These are phyloP conservation scores for Cyprinella venusta DNA, from an alignment of 2,797 vertebrate species.

Conservation along the genomic window DNA sequence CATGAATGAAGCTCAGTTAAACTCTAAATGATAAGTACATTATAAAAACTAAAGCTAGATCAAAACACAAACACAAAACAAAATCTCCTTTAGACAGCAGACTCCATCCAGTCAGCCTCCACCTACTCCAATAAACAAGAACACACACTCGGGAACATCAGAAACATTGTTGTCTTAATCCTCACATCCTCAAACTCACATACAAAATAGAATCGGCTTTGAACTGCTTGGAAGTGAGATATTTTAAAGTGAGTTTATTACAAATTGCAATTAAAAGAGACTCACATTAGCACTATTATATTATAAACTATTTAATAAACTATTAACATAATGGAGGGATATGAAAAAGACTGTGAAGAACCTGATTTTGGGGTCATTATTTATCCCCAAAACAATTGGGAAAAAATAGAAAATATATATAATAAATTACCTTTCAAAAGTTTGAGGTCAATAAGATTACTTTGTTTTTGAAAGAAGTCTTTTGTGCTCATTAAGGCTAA, in stretches of 20 bases:
- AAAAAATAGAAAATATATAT: background rate
- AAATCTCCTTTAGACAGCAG: background rate
- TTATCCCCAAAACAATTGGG: background rate
- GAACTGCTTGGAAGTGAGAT: constrained; percentile 9
- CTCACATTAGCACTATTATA: background rate
- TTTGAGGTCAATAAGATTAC: background rate
- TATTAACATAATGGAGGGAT: background rate
- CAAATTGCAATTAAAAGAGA: constrained; percentile 12
- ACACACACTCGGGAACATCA: constrained; percentile 57
- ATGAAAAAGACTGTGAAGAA: background rate
- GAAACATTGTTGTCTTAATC: constrained; percentile 71
- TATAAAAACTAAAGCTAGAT: background rate
- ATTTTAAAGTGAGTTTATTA: background rate
- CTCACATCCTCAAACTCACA: constrained; percentile 61
- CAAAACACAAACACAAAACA: background rate
- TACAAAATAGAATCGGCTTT: constrained; percentile 63
- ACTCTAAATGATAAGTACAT: background rate
- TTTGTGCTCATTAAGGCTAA: background rate
- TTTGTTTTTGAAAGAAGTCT: background rate
- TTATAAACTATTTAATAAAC: background rate
- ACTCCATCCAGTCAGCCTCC: constrained; percentile 19
- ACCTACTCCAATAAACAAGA: constrained; percentile 20
- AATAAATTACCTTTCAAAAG: background rate
- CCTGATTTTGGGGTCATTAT: background rate
- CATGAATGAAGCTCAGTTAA: constrained; percentile 17